Evolutionary conservation across 1,140 invertebrate genomes (phyloP).

Genomic region (Euschistus heros): DNA sequence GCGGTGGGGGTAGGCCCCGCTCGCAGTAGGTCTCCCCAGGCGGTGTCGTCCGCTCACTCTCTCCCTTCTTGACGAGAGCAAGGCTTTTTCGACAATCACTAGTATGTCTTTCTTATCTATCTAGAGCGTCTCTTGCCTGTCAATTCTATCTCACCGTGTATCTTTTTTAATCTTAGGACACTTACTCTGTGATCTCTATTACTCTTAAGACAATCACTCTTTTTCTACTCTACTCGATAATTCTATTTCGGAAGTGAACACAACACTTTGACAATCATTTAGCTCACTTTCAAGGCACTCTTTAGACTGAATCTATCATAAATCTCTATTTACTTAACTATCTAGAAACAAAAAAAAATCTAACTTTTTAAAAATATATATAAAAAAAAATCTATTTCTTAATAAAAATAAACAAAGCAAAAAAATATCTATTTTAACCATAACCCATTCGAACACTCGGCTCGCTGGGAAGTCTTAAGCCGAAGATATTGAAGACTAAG

Average conservation of each 20-base stretch:
- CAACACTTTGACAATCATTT: constrained; percentile 12
- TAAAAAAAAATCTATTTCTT: no score
- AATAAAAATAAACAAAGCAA: no score
- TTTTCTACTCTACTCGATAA: constrained; percentile 12
- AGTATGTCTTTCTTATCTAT: constrained; percentile 10
- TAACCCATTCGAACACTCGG: no score
- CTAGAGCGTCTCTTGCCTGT: background rate
- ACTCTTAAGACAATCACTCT: constrained; percentile 17
- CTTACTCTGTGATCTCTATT: constrained; percentile 12
- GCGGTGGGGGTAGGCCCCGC: background rate
- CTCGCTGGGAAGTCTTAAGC: no score
- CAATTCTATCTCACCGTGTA: constrained; percentile 7
- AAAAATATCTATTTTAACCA: no score
- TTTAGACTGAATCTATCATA: constrained; percentile 12
- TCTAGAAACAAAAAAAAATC: no score
- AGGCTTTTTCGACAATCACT: constrained; percentile 10
- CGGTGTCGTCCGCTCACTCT: constrained; percentile 7
- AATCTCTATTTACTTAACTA: background rate
- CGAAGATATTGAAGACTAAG: no score
- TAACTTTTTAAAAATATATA: no score
- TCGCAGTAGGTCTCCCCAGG: constrained; percentile 8
- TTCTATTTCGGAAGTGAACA: constrained; percentile 7
- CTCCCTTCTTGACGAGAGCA: background rate
- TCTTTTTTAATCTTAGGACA: constrained; percentile 7
- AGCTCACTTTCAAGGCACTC: constrained; percentile 16